These are phyloP conservation scores for Luperina nickerlii DNA, from an alignment of 2,888 invertebrate genomes.

Conservation along the genomic window DNA sequence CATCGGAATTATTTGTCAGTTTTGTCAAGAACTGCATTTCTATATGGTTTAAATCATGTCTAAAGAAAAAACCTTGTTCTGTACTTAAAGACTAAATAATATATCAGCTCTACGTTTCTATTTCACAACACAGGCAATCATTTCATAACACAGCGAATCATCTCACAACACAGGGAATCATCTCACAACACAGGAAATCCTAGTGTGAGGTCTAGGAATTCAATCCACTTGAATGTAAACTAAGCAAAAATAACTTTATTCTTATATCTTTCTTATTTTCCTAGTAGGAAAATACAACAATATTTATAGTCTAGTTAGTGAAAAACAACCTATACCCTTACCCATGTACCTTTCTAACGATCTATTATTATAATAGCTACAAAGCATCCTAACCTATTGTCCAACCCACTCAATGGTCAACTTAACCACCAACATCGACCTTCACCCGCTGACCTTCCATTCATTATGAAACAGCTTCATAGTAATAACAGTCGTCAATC, in stretches of 20 bases:
- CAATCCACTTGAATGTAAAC: too few relatives aligned
- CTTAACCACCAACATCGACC: slow-evolving; percentile 35
- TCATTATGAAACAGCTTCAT: slow-evolving; percentile 50
- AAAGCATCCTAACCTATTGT: slow-evolving; percentile 36
- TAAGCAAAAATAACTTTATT: too few relatives aligned
- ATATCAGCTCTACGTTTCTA: neutral
- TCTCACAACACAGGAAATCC: too few relatives aligned
- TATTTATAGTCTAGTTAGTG: neutral
- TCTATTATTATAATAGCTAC: neutral
- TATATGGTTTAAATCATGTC: too few relatives aligned
- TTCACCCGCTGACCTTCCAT: slow-evolving; percentile 53
- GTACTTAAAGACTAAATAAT: neutral
- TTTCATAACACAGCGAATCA: too few relatives aligned
- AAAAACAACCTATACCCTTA: neutral
- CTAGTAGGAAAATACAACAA: neutral
- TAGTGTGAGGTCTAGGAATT: too few relatives aligned
- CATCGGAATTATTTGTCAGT: neutral
- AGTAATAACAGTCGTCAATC: slow-evolving; percentile 61
- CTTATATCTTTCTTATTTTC: neutral
- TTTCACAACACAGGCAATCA: too few relatives aligned
- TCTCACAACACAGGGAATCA: too few relatives aligned
- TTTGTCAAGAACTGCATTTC: neutral
- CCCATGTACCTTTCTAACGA: slow-evolving; percentile 15
- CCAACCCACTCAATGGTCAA: neutral
- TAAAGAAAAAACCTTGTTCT: neutral